Percentiles rank a stretch among this genome's conserved stretches.
Evolutionary conservation across 2,888 invertebrate genomes (phyloP).

Genomic region (Eurytoma adleriae): DNA sequence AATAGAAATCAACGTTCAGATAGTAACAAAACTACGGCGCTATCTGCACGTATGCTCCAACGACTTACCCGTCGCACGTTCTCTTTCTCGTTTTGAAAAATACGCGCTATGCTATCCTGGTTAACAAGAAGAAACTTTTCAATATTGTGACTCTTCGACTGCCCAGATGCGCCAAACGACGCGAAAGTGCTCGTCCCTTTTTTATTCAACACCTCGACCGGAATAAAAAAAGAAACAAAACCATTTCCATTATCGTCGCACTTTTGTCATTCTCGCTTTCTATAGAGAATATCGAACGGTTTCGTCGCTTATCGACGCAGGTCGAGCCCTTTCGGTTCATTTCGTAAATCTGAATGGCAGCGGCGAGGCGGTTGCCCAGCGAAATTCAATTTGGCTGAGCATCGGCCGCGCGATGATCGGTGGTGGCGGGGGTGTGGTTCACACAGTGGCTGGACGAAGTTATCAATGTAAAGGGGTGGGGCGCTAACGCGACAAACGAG

Average conservation of each 20-base stretch:
- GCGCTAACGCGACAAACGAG: constrained; percentile 13
- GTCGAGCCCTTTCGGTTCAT: constrained; percentile 40
- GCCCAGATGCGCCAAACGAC: constrained; percentile 46
- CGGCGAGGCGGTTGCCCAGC: constrained; percentile 10
- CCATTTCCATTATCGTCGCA: neutral
- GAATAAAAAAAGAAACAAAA: no score
- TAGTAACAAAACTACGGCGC: constrained; percentile 55
- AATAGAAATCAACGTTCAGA: constrained; percentile 45
- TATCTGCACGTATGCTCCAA: constrained; percentile 60
- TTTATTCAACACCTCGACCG: no score
- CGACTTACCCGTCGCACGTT: constrained; percentile 65
- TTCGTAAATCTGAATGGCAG: constrained; percentile 38
- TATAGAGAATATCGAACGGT: no score
- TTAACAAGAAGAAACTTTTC: constrained; percentile 62
- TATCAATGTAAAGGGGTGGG: neutral
- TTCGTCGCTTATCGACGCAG: neutral
- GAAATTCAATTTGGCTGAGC: constrained; percentile 47
- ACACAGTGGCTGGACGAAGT: neutral
- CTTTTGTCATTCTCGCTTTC: no score
- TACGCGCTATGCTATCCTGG: constrained; percentile 65
- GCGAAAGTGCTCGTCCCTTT: constrained; percentile 24
- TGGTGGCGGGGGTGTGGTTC: neutral
- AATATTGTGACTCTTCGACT: constrained; percentile 55
- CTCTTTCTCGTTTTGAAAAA: constrained; percentile 64
- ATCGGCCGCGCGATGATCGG: neutral